phyloP scores from a whole-genome alignment of 2,113 vertebrate species.

The Nettapus auritus region DNA sequence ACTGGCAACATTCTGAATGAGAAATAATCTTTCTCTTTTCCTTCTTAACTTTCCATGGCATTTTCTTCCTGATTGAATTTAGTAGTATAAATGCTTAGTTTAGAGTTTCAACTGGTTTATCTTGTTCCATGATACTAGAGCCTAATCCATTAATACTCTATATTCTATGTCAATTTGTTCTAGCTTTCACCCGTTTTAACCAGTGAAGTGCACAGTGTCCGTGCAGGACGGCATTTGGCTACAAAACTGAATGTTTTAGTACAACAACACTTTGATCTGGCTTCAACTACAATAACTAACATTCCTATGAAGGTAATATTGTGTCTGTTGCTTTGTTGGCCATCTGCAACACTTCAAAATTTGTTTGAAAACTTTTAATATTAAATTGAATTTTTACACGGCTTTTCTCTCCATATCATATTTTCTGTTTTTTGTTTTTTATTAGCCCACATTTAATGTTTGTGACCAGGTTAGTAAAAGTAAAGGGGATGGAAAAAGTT shows the following conservation, averaged over 20 bases:
- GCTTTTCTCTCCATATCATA: conserved; percentile 92
- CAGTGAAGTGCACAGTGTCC: conserved; percentile 97
- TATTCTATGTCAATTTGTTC: neutral
- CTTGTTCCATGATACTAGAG: neutral
- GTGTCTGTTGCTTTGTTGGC: neutral
- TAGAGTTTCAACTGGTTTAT: neutral
- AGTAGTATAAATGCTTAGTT: neutral
- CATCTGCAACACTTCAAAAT: conserved; percentile 56
- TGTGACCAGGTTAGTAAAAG: conserved; percentile 99
- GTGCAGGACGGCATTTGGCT: conserved; percentile 92
- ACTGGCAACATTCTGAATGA: neutral
- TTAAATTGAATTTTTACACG: conserved; percentile 79
- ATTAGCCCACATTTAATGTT: conserved; percentile 99
- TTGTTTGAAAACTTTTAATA: conserved; percentile 57
- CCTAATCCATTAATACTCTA: neutral
- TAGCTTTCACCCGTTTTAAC: conserved; percentile 86
- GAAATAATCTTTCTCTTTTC: neutral
- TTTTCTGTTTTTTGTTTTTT: conserved; percentile 88
- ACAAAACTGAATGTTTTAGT: conserved; percentile 95
- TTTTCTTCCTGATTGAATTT: neutral
- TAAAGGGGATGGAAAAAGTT: conserved; percentile 36
- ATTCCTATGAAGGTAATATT: conserved; percentile 97
- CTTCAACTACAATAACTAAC: conserved; percentile 98
- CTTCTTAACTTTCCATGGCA: neutral
- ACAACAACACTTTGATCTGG: conserved; percentile 98